Evolutionary conservation across 2,888 invertebrate species (phyloP).

Genomic region (Diarsia brunnea): DNA sequence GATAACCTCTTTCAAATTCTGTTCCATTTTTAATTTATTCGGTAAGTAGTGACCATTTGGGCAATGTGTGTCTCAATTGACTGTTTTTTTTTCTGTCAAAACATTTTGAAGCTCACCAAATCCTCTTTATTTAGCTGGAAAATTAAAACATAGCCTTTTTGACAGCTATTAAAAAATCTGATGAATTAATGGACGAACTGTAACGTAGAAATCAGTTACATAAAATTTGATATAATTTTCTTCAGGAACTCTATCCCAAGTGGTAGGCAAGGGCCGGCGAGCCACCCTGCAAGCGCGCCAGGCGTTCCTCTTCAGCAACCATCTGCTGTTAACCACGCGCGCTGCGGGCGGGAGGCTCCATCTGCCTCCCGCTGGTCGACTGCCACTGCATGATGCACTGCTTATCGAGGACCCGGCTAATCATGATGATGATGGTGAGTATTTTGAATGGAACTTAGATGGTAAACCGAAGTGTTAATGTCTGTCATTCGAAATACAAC

Average conservation of each 20-base stretch:
- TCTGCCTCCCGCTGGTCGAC: slow-evolving; percentile 95
- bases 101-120: neutral
- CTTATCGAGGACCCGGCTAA: slow-evolving; percentile 95
- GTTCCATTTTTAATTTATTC: too few relatives aligned
- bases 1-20: too few relatives aligned
- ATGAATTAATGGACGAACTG: neutral
- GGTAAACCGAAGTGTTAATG: neutral
- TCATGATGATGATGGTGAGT: slow-evolving; percentile 93
- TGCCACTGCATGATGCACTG: slow-evolving; percentile 95
- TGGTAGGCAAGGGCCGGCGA: slow-evolving; percentile 91
- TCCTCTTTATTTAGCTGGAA: neutral
- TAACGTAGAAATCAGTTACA: neutral
- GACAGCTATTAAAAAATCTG: neutral
- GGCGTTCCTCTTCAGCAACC: slow-evolving; percentile 97
- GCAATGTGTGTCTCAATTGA: neutral
- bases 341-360: slow-evolving; percentile 96
- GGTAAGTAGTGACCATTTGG: too few relatives aligned
- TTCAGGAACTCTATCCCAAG: slow-evolving; percentile 94
- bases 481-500: neutral
- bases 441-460: neutral
- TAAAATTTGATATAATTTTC: neutral
- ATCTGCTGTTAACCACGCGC: slow-evolving; percentile 95
- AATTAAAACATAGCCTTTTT: neutral
- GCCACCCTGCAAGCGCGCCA: slow-evolving; percentile 91
- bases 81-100: neutral